Evolutionary conservation across 2,113 vertebrate species (phyloP).

Genomic region (Pyxicephalus adspersus): DNA sequence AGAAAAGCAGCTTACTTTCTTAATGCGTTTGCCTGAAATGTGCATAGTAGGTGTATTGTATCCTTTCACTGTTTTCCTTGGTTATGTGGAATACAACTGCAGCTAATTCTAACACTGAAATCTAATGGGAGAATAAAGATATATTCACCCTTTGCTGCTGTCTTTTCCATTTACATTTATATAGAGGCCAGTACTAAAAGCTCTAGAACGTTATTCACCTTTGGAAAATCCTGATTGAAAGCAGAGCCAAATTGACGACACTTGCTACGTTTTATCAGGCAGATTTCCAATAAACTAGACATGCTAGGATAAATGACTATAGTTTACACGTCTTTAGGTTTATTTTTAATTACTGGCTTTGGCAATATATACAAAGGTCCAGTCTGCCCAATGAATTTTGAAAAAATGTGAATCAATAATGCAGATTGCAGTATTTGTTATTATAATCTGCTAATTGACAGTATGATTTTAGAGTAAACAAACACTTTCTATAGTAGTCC

Average conservation of each 20-base stretch:
- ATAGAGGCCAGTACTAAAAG: neutral
- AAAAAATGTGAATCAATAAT: too few species aligned
- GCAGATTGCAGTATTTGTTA: too few species aligned
- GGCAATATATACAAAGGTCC: too few species aligned
- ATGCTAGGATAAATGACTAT: neutral
- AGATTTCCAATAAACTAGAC: neutral
- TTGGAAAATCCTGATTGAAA: neutral
- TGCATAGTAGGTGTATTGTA: slow-evolving; percentile 32
- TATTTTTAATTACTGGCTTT: neutral
- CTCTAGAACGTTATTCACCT: neutral
- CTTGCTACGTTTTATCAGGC: neutral
- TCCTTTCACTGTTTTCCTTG: neutral
- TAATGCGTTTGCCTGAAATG: slow-evolving; percentile 36
- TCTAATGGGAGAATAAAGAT: neutral
- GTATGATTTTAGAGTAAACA: too few species aligned
- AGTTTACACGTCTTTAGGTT: neutral
- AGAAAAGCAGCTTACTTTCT: slow-evolving; percentile 49
- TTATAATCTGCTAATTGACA: too few species aligned
- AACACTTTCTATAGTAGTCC: too few species aligned
- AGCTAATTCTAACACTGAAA: neutral
- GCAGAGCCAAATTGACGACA: neutral
- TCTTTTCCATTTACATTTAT: neutral
- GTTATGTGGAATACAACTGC: neutral
- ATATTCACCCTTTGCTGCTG: neutral
- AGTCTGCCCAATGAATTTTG: too few species aligned